These are phyloP conservation scores for Turritopsis rubra DNA, from an alignment of 30 jellyfish, hydroid and myxozoan genomes.

Conservation along the genomic window DNA sequence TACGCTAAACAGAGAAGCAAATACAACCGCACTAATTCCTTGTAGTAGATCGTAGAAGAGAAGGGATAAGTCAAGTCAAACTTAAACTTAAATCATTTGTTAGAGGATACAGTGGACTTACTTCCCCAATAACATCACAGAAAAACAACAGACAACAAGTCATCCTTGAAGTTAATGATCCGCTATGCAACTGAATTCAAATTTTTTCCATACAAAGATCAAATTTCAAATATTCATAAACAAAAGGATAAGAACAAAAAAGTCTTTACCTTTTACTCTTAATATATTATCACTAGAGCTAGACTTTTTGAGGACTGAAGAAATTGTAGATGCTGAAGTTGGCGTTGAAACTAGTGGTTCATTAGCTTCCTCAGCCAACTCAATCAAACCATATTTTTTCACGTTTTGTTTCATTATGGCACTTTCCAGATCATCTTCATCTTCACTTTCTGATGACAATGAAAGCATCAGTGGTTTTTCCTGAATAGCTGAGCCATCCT, in stretches of 20 bases:
- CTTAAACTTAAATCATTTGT: too few species aligned
- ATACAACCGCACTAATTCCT: too few species aligned
- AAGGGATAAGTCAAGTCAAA: too few species aligned
- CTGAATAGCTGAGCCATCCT: neutral
- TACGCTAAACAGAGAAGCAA: neutral
- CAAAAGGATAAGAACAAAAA: neutral
- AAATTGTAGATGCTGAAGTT: neutral
- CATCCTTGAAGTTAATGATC: too few species aligned
- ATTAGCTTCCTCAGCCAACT: constrained; percentile 17
- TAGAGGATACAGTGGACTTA: too few species aligned
- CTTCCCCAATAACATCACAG: too few species aligned
- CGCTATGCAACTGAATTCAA: too few species aligned
- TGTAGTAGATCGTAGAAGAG: too few species aligned
- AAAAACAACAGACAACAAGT: too few species aligned
- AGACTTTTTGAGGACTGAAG: constrained; percentile 3
- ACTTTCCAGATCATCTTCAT: constrained; percentile 21
- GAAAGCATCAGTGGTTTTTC: constrained; percentile 15
- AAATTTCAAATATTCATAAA: too few species aligned
- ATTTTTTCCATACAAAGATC: too few species aligned
- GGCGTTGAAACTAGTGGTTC: neutral
- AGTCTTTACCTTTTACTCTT: neutral
- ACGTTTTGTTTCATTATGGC: constrained; percentile 24
- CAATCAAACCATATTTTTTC: constrained; percentile 8
- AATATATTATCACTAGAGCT: constrained; percentile 19
- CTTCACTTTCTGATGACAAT: constrained; percentile 32